Evolutionary conservation across 2,113 vertebrate species (phyloP).

Genomic region (Tympanuchus pallidicinctus): DNA sequence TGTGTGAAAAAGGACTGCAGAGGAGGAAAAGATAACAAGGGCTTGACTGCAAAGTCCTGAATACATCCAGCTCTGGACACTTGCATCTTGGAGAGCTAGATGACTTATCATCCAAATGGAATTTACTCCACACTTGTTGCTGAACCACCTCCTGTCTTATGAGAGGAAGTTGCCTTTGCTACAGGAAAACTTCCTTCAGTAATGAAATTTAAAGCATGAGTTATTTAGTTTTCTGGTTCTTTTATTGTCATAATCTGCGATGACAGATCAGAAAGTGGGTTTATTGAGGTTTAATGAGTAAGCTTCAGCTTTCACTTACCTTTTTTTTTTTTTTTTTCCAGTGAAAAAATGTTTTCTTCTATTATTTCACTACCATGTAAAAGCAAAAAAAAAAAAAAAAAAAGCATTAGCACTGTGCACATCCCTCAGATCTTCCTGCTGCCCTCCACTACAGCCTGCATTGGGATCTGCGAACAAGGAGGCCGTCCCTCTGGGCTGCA

Average conservation of each 20-base stretch:
- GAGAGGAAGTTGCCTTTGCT: background rate
- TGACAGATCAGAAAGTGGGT: background rate
- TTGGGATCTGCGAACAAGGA: background rate
- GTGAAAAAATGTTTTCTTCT: conserved; percentile 22
- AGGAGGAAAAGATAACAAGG: conserved; percentile 48
- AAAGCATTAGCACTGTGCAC: background rate
- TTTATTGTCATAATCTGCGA: background rate
- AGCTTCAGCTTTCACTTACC: background rate
- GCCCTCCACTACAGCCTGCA: background rate
- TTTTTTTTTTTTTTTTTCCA: background rate
- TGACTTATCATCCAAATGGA: background rate
- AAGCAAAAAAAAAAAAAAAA: background rate
- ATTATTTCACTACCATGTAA: background rate
- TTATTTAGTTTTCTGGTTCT: background rate
- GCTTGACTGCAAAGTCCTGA: background rate
- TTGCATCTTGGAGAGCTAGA: background rate
- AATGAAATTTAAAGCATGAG: background rate
- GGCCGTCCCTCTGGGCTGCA: background rate
- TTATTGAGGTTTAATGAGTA: background rate
- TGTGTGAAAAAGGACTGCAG: conserved; percentile 81
- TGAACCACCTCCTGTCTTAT: background rate
- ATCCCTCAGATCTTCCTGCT: background rate
- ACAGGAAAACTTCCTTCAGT: background rate
- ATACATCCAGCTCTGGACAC: background rate
- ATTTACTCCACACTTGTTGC: background rate